Percentiles rank a stretch among this genome's conserved stretches.
phyloP scores from a whole-genome alignment of 2,113 vertebrate species.

The Rhadina sibilatrix region DNA sequence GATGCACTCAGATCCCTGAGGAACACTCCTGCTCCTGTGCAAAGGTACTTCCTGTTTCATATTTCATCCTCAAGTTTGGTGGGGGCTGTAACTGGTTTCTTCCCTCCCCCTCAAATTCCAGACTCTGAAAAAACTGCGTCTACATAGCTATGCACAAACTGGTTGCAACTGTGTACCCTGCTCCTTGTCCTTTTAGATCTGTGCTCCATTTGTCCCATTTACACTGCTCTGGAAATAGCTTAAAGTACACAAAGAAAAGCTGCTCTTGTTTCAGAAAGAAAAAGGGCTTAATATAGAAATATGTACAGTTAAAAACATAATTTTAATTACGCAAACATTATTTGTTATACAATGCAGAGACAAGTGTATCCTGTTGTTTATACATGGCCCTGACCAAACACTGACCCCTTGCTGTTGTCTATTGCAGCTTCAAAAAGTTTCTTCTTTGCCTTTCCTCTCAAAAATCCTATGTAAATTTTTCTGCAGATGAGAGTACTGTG shows the following conservation, averaged over 20 bases:
- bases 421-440: fast-evolving
- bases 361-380: not conserved
- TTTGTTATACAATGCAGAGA: not conserved
- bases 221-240: not conserved
- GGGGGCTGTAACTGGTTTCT: not conserved
- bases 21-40: not conserved
- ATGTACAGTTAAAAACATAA: not conserved
- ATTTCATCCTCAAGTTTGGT: not conserved
- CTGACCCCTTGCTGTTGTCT: not conserved
- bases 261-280: not conserved
- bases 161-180: not conserved
- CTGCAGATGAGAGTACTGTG: not conserved
- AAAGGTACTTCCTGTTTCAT: not conserved
- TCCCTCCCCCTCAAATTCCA: not conserved
- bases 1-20: not conserved
- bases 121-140: not conserved
- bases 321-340: not conserved
- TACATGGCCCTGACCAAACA: fast-evolving
- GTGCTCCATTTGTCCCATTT: not conserved
- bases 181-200: not conserved
- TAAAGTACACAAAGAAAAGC: not conserved
- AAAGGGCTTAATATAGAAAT: not conserved
- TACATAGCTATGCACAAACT: not conserved
- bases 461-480: not conserved
- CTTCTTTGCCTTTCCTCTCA: fast-evolving